Percentiles rank a stretch among this genome's conserved stretches.
Conservation (phyloP, 92 coral and sea anemone genomes). For the Parazoanthus swiftii region DNA sequence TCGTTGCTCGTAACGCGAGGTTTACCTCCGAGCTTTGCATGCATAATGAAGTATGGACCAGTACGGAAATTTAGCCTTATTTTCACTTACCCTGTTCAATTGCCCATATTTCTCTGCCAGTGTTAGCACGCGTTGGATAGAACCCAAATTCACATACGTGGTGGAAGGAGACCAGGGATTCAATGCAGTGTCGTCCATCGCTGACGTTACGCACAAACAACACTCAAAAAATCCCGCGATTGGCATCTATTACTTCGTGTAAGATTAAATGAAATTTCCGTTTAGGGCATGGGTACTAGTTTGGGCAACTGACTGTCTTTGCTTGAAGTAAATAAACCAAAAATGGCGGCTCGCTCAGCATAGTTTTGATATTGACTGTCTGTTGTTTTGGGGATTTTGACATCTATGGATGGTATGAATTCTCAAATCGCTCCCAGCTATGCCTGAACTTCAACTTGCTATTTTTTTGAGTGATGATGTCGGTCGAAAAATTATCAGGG, state of each 20-base stretch:
- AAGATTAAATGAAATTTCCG: not conserved
- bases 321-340: constrained; percentile 4
- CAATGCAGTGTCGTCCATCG: constrained; percentile 38
- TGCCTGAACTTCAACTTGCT: no score
- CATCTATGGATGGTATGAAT: not conserved
- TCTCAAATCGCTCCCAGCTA: not conserved
- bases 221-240: constrained; percentile 8
- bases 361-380: not conserved
- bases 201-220: not conserved
- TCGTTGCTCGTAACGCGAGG: no score
- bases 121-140: constrained; percentile 69
- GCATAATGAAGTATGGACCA: no score
- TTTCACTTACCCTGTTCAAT: constrained; percentile 60
- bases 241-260: not conserved
- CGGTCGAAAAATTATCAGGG: not conserved
- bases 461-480: not conserved
- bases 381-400: not conserved
- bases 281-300: constrained; percentile 26
- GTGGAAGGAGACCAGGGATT: constrained; percentile 97
- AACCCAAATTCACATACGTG: constrained; percentile 82
- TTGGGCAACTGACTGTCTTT: not conserved
- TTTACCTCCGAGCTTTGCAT: no score
- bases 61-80: no score
- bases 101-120: constrained; percentile 86
- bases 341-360: constrained; percentile 12